Conservation (phyloP, 2,113 vertebrate genomes). For the Mohoua ochrocephala region DNA sequence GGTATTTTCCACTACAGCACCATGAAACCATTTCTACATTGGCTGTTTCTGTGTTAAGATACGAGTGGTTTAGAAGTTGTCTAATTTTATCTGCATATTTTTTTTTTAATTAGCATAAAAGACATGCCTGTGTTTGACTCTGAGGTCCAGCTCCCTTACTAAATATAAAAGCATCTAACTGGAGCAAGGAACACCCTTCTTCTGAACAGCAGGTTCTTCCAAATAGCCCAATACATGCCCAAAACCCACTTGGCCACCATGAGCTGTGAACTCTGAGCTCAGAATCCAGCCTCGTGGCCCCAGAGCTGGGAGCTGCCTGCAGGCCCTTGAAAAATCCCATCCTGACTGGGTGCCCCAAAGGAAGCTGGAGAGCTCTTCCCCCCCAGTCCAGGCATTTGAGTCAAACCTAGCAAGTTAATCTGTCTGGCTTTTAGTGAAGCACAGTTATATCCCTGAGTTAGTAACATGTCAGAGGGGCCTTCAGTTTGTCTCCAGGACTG, state of each 20-base stretch:
- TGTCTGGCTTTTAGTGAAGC: not conserved
- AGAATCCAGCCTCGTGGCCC: not conserved
- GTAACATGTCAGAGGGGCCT: not conserved
- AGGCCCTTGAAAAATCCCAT: not conserved
- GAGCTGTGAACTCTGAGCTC: not conserved
- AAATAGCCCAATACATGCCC: not conserved
- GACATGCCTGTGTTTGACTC: not conserved
- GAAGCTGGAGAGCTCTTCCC: not conserved
- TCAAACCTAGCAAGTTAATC: not conserved
- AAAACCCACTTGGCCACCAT: not conserved
- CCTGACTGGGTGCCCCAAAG: not conserved
- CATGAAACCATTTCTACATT: not conserved
- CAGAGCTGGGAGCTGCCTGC: not conserved
- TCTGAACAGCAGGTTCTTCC: not conserved
- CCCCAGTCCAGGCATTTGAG: not conserved
- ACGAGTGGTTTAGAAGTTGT: not conserved
- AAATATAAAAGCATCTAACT: not conserved
- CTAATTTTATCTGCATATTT: not conserved
- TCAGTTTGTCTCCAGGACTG: not conserved
- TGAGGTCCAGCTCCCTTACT: not conserved
- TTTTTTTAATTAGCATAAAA: not conserved
- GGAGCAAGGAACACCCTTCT: not conserved
- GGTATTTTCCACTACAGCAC: not conserved
- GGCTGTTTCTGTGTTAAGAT: not conserved
- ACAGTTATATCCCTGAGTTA: not conserved